Base-by-base conservation (phyloP, 2,113 vertebrate genomes). In the Carassius carassius region DNA sequence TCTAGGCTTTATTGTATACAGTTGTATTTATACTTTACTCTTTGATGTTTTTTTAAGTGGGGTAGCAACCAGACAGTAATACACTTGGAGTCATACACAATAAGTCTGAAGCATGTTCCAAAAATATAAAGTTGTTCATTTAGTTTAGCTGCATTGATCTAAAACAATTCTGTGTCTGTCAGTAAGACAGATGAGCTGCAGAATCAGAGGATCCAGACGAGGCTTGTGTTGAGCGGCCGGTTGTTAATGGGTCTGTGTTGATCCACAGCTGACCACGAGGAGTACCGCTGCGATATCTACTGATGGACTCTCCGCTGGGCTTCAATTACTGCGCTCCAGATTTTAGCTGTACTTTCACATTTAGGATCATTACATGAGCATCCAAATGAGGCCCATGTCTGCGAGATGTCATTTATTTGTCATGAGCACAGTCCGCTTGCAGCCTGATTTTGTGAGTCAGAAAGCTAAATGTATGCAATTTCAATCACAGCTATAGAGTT, bases 311-410 rank as follows among this genome's bases (percentile, higher is more conserved):
- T 76, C 67, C 72, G 11, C 70, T 60, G 67, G 62, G 51, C 70
- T 86, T 72, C 80, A 88, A 88, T 88, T 88, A 88, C 32, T 65
- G 41, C 1, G 5, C 12, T 65, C 25, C 23, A 65, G 41, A 44
- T 44, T 44, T 44, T 2, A 10, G 41, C 10, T 44, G 41, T 44
- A 44, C 41, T 11, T 11, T 44, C 41, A 44, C 41, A 44, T 44
- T 44, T 44, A 44, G 9, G 41, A 10, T 44, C 41, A 44, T 44
- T 10, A 44, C 2, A 44, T 44, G 9, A 10, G 2, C 41, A 44
- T 44, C 9, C 10, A 44, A 44, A 10, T 44, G 41, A 44, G 41
- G 41, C 41, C 41, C 41, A 3, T 44, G 41, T 51, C 49, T 51
- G 60, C 0, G 60, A 12, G n/a, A 62, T 1, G n/a, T 4, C n/a